Percentiles rank a stretch among this genome's conserved stretches.
These are phyloP conservation scores for Macroglossus sobrinus DNA, from an alignment of 2,113 vertebrate genomes.

Conservation along the genomic window DNA sequence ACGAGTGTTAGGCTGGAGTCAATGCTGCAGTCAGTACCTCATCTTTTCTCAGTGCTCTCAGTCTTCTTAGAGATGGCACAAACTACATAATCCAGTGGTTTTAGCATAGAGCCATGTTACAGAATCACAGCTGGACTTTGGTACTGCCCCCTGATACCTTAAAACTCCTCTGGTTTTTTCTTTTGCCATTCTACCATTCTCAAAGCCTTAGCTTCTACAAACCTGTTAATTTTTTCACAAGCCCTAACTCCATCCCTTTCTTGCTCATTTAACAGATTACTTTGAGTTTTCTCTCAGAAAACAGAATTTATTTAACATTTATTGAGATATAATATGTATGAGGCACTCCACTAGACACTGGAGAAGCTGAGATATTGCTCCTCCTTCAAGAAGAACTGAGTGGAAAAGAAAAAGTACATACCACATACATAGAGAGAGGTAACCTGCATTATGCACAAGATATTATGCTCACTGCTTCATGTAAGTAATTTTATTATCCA, in stretches of 20 bases:
- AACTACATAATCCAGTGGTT: neutral
- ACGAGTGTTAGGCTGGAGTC: fast-evolving
- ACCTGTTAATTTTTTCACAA: neutral
- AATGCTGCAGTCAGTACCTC: neutral
- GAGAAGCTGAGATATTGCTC: neutral
- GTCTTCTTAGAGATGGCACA: neutral
- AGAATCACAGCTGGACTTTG: fast-evolving
- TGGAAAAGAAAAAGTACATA: neutral
- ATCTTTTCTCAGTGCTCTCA: neutral
- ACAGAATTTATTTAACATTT: neutral
- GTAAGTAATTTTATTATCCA: neutral
- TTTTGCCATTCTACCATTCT: neutral
- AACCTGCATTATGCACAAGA: neutral
- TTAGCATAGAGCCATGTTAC: fast-evolving
- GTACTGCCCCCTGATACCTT: neutral
- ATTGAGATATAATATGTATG: neutral
- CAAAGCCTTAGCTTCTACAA: neutral
- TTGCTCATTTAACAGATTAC: neutral
- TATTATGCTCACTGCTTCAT: neutral
- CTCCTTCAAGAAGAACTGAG: neutral
- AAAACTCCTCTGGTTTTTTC: neutral
- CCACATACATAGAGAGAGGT: no score
- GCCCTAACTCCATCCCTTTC: neutral
- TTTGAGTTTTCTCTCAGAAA: neutral
- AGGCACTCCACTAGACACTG: neutral